Evolutionary conservation across 2,888 invertebrate genomes (phyloP).

Genomic region (Apamea anceps): DNA sequence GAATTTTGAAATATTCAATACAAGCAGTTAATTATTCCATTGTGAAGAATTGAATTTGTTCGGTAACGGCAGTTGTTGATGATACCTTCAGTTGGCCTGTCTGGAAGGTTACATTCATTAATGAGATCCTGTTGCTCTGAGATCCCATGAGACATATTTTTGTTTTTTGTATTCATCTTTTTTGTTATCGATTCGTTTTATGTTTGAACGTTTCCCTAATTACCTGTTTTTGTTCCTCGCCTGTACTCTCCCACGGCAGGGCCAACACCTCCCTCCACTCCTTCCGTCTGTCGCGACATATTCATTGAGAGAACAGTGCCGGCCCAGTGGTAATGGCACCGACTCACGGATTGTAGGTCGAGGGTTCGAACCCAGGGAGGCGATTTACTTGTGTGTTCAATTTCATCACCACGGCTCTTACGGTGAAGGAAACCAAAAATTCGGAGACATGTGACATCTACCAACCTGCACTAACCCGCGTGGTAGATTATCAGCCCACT

Average conservation of each 20-base stretch:
- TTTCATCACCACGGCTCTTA: not conserved
- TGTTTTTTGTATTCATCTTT: not conserved
- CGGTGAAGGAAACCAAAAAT: too few relatives aligned
- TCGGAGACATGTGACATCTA: too few relatives aligned
- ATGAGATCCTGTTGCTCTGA: not conserved
- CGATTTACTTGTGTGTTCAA: not conserved
- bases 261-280: too few relatives aligned
- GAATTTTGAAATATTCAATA: not conserved
- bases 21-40: not conserved
- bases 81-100: not conserved
- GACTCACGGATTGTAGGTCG: not conserved
- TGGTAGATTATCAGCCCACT: too few relatives aligned
- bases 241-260: too few relatives aligned
- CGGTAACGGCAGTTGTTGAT: not conserved
- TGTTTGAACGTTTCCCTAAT: not conserved
- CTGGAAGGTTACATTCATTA: not conserved
- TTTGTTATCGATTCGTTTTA: not conserved
- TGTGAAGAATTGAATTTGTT: not conserved
- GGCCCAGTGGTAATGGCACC: not conserved
- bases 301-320: not conserved
- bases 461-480: too few relatives aligned
- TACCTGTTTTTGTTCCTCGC: not conserved
- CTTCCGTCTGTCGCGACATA: not conserved
- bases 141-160: too few relatives aligned
- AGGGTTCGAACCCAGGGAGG: not conserved